Conservation (phyloP, 2,113 vertebrate genomes). For the Callithrix jacchus region DNA sequence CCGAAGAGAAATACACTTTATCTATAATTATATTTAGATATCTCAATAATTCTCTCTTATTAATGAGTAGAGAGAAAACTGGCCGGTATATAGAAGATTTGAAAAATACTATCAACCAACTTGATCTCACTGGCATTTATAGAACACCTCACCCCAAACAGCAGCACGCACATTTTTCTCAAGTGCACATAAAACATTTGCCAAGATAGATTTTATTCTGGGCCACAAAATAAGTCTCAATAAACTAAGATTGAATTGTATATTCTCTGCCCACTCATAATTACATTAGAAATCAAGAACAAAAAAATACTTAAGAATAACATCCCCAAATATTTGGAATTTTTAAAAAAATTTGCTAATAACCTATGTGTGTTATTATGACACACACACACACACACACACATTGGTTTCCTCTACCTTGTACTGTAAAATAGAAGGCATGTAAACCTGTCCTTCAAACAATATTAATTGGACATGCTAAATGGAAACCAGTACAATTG, state of each 20-base stretch:
- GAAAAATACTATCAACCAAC: background rate
- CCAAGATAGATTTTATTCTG: background rate
- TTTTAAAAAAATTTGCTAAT: background rate
- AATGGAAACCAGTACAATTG: too few relatives aligned
- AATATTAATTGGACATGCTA: too few relatives aligned
- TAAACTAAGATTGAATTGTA: background rate
- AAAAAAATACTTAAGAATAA: background rate
- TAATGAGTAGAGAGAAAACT: background rate
- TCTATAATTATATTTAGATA: background rate
- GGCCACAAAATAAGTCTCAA: background rate
- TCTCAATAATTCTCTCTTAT: background rate
- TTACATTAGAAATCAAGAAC: background rate
- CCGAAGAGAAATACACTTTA: conserved; percentile 17
- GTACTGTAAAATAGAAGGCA: too few relatives aligned
- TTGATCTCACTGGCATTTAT: background rate
- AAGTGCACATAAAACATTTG: background rate
- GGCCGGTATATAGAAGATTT: background rate
- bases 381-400: too few relatives aligned
- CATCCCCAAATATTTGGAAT: background rate
- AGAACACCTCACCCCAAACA: background rate
- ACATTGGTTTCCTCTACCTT: too few relatives aligned
- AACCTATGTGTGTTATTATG: background rate
- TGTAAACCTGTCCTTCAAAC: too few relatives aligned
- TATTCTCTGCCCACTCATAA: background rate
- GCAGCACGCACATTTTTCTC: background rate